Percentiles rank a stretch among this genome's conserved stretches.
Evolutionary conservation across 2,113 vertebrate genomes (phyloP).

Genomic region (Pachycephala philippinensis): DNA sequence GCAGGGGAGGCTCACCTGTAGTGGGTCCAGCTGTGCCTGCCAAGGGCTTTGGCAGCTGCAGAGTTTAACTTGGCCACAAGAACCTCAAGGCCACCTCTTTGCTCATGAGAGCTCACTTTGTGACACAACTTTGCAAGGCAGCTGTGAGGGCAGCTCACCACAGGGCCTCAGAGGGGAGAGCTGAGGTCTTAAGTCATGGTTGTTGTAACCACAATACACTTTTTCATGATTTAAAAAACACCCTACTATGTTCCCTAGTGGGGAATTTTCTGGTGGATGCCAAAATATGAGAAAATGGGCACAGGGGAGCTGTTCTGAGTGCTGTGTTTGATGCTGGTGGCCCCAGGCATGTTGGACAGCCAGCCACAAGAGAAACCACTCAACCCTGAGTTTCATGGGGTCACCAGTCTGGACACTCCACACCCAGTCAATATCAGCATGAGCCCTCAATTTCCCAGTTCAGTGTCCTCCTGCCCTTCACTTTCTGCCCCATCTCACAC

Average conservation of each 20-base stretch:
- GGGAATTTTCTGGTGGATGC: not conserved
- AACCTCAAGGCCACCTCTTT: not conserved
- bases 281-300: not conserved
- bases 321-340: not conserved
- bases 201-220: not conserved
- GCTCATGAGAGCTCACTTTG: not conserved
- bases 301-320: not conserved
- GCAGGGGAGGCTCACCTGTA: not conserved
- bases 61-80: not conserved
- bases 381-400: not conserved
- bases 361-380: not conserved
- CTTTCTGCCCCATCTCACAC: not conserved
- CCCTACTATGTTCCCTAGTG: not conserved
- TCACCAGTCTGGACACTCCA: not conserved
- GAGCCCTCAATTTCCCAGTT: not conserved
- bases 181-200: constrained; percentile 10
- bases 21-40: not conserved
- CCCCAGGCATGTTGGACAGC: not conserved
- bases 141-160: not conserved
- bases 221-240: not conserved
- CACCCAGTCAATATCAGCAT: not conserved
- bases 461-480: not conserved
- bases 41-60: constrained; percentile 25
- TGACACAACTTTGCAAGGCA: not conserved
- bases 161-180: not conserved